Percentiles rank a stretch among this genome's conserved stretches.
Conservation (phyloP, 2,113 vertebrate species). For the Mesocricetus auratus region DNA sequence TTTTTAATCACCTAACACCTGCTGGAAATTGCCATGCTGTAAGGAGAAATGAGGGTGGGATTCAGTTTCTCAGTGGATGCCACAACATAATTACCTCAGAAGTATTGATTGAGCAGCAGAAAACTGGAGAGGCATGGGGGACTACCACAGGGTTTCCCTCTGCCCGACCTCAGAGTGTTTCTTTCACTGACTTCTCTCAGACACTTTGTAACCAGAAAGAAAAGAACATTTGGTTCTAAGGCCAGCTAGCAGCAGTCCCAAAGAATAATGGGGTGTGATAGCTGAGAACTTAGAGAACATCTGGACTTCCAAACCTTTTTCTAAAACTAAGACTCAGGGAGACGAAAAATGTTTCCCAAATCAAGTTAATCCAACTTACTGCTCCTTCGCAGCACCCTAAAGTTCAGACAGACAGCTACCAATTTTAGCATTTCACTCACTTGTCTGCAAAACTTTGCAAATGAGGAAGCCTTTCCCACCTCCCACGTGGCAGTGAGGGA, state of each 20-base stretch:
- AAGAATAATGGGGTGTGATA: background rate
- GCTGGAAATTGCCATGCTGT: conserved; percentile 80
- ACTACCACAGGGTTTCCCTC: background rate
- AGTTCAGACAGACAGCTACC: background rate
- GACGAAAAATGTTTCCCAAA: background rate
- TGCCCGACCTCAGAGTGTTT: background rate
- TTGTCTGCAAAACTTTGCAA: background rate
- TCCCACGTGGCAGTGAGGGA: background rate
- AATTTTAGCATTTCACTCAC: background rate
- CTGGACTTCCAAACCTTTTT: background rate
- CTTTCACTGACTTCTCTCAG: background rate
- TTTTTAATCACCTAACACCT: conserved; percentile 80
- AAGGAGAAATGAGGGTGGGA: conserved; percentile 75
- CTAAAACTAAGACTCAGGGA: background rate
- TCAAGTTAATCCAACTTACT: background rate
- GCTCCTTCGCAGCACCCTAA: background rate
- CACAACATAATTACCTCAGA: conserved; percentile 73
- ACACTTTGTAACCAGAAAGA: background rate
- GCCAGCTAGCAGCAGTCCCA: background rate
- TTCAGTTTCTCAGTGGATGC: conserved; percentile 60
- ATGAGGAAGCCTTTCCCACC: background rate
- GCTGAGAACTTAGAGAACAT: background rate
- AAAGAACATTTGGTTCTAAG: background rate
- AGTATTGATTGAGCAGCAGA: conserved; percentile 7
- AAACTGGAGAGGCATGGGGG: background rate